Evolutionary conservation across 2,797 vertebrate genomes (phyloP).

Genomic region (Lycodopsis pacificus): DNA sequence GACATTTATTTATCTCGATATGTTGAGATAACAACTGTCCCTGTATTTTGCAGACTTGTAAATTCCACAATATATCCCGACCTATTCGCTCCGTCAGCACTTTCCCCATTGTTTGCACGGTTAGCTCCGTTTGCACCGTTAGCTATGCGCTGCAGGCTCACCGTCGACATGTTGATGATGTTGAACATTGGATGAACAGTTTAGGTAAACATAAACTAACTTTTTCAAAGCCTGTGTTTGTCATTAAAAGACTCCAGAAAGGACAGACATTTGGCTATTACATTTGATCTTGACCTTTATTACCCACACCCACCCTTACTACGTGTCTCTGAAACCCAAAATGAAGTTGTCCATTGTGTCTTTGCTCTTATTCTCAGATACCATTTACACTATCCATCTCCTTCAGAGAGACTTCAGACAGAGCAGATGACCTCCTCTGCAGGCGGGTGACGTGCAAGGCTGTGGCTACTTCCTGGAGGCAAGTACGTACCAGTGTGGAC

Average conservation of each 20-base stretch:
- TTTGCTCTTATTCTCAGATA: constrained; percentile 34
- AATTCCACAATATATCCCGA: not conserved
- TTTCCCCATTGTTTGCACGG: too few species aligned
- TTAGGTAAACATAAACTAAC: not conserved
- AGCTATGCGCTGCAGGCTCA: too few species aligned
- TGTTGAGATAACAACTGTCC: not conserved
- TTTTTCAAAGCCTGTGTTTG: constrained; percentile 13
- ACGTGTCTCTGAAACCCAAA: constrained; percentile 17
- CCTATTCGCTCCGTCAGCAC: too few species aligned
- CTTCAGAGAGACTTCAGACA: constrained; percentile 21
- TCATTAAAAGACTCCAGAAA: not conserved
- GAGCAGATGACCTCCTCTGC: constrained; percentile 15
- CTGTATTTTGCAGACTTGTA: not conserved
- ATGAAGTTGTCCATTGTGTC: not conserved
- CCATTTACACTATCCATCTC: constrained; percentile 27
- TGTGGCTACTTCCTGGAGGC: not conserved
- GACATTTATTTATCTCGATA: not conserved
- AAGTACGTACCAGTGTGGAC: not conserved
- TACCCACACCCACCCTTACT: constrained; percentile 25
- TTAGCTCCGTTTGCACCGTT: too few species aligned
- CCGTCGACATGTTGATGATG: too few species aligned
- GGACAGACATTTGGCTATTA: constrained; percentile 20
- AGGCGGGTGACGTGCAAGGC: too few species aligned
- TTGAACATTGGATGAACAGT: not conserved
- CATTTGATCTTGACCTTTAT: constrained; percentile 34